Evolutionary conservation across 1,140 invertebrate species (phyloP), one percentile per base, ranked within the genome.

Genomic region (Goniozus legneri): DNA sequence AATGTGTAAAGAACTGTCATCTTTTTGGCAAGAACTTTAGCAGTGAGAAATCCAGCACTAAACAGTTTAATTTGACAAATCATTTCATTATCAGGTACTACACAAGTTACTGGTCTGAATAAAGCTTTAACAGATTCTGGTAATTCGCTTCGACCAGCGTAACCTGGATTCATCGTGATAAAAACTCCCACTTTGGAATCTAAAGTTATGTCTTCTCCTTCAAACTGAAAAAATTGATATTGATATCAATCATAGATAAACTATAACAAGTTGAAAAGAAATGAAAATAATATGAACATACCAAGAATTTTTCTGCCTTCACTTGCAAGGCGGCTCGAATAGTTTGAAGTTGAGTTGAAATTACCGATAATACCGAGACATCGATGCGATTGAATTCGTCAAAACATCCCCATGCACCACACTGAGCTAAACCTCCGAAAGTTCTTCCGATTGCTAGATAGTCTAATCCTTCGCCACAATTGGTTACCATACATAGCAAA

Each of bases 311-410:
- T 42, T 83, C 82, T 1, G 86, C 65, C 56, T 88, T 87, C 52
- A 82, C 79, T 34, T 91, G 79, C 16, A 95, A 69, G 0, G 88
- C 92, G 57, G 85, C 89, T 49, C 89, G 79, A 47, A 96, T 93
- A 2, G 88, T 91, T 70, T 92, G 91, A 31, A 95, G 69, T 62
- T 95, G 91, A 0, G 88, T 91, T 0, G 92, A 94, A 53, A 95
- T 93, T 1, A 95, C 91, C 24, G 91, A 94, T 2, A 95, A 74
- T 8, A 95, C 90, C 0, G 91, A 92, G 1, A 91, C 83, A 47
- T 95, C 89, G 50, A 96, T 93, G 18, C 90, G 77, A 72, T 95
- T 94, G 69, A 96, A 95, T 69, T 95, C 91, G 53, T 95, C 92
- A 64, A 95, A 95, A 65, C 91, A 90, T 1, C 87, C 88, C 88